These are phyloP conservation scores for Cheilosia grossa DNA, from an alignment of 2,888 invertebrate species.

Conservation along the genomic window DNA sequence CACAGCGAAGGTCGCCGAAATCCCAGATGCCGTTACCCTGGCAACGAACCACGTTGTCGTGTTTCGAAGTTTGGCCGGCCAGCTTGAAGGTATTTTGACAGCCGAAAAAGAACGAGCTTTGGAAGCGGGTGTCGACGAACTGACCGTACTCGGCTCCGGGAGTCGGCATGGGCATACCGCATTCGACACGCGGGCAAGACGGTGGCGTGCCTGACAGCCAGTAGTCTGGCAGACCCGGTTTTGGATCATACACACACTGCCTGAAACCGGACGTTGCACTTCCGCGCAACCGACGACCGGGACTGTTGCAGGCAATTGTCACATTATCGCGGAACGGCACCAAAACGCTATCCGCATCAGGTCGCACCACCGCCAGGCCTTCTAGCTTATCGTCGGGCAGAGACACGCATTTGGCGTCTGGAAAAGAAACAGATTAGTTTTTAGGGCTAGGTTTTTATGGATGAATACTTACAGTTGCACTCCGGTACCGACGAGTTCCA, in stretches of 20 bases:
- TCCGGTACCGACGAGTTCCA: constrained; percentile 98
- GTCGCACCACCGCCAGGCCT: constrained; percentile 90
- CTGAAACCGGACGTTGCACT: constrained; percentile 93
- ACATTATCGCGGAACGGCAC: constrained; percentile 96
- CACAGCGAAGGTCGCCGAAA: constrained; percentile 96
- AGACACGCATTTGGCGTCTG: constrained; percentile 95
- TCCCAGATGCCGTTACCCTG: constrained; percentile 98
- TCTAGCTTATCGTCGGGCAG: constrained; percentile 94
- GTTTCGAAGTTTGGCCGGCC: constrained; percentile 95
- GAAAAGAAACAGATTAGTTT: constrained; percentile 4
- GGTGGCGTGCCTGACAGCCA: constrained; percentile 95
- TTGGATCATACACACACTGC: constrained; percentile 98
- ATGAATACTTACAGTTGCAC: constrained; percentile 92
- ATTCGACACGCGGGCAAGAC: constrained; percentile 94
- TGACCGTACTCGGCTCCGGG: constrained; percentile 97
- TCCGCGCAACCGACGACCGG: constrained; percentile 90
- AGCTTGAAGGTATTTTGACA: constrained; percentile 98
- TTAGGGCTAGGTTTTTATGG: background rate
- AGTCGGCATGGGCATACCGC: constrained; percentile 95
- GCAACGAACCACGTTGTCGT: constrained; percentile 96
- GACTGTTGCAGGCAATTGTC: constrained; percentile 91
- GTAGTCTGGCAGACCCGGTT: constrained; percentile 94
- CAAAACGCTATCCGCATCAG: constrained; percentile 91
- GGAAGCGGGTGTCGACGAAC: constrained; percentile 93
- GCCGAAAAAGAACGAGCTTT: constrained; percentile 97